Conservation (phyloP, 1,140 invertebrate species). For the Varroa destructor region DNA sequence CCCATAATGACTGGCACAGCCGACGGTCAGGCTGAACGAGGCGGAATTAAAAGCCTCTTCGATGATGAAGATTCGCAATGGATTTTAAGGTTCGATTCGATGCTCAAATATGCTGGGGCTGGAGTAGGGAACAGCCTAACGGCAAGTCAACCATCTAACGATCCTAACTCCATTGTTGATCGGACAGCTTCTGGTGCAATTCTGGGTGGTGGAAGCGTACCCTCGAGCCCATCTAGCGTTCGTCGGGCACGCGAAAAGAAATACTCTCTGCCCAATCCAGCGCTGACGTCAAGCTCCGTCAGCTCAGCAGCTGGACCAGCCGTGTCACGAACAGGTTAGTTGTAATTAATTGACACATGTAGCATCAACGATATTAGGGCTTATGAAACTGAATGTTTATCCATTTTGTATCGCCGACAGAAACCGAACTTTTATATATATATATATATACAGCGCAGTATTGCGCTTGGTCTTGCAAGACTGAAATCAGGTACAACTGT, state of each 20-base stretch:
- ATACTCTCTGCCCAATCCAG: conserved; percentile 14
- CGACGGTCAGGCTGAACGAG: background rate
- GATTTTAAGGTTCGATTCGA: conserved; percentile 24
- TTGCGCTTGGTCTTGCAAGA: background rate
- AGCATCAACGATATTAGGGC: background rate
- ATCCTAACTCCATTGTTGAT: background rate
- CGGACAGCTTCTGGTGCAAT: background rate
- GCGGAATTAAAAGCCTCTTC: conserved; percentile 1
- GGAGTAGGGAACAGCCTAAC: background rate
- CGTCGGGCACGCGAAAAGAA: conserved; percentile 19
- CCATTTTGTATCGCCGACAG: conserved; percentile 9
- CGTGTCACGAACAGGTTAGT: background rate
- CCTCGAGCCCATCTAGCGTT: background rate
- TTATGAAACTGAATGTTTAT: background rate
- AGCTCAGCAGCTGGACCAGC: no score
- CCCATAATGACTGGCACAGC: conserved; percentile 17
- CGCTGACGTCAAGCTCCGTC: background rate
- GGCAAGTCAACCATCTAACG: background rate
- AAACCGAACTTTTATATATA: background rate
- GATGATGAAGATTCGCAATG: conserved; percentile 25
- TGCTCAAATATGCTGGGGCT: conserved; percentile 15
- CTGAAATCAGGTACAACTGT: no score
- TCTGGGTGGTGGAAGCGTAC: background rate
- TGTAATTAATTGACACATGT: background rate
- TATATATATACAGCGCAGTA: background rate